These are phyloP conservation scores for Circaetus cinerascens DNA, from an alignment of 2,113 vertebrate species.

Conservation along the genomic window DNA sequence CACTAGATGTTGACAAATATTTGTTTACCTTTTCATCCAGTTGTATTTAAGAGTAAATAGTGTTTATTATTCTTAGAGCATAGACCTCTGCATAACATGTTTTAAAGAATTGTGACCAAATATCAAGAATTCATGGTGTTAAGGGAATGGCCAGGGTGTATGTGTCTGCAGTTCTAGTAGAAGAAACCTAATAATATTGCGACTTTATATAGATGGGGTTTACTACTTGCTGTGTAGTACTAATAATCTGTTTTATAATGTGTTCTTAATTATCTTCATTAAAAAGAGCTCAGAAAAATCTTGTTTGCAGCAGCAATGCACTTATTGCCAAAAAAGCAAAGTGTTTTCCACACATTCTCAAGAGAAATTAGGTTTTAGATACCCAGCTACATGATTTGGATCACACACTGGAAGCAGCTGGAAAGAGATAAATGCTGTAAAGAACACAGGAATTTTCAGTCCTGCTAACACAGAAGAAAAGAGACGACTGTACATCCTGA, in stretches of 20 bases:
- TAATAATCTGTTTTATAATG: slow-evolving; percentile 30
- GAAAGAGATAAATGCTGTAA: background rate
- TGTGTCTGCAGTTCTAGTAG: background rate
- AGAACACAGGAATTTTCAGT: background rate
- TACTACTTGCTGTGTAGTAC: background rate
- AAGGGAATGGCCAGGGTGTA: background rate
- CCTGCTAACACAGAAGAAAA: background rate
- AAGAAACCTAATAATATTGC: background rate
- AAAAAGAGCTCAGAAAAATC: slow-evolving; percentile 11
- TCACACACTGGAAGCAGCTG: background rate
- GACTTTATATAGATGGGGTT: background rate
- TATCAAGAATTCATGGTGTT: background rate
- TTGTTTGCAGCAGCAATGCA: slow-evolving; percentile 1
- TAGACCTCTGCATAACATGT: background rate
- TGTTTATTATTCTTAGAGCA: background rate
- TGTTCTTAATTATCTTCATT: slow-evolving; percentile 25
- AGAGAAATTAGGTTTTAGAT: background rate
- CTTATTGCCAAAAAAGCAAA: background rate
- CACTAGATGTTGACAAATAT: background rate
- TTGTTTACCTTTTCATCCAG: background rate
- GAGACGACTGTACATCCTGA: background rate
- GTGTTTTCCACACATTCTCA: background rate
- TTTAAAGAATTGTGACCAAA: background rate
- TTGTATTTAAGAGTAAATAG: background rate
- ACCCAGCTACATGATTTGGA: background rate